A percentile compares a stretch with the other conserved stretches of the same genome.
Evolutionary conservation across 1,140 invertebrate genomes (phyloP).

Genomic region (Scaptomyza montana): DNA sequence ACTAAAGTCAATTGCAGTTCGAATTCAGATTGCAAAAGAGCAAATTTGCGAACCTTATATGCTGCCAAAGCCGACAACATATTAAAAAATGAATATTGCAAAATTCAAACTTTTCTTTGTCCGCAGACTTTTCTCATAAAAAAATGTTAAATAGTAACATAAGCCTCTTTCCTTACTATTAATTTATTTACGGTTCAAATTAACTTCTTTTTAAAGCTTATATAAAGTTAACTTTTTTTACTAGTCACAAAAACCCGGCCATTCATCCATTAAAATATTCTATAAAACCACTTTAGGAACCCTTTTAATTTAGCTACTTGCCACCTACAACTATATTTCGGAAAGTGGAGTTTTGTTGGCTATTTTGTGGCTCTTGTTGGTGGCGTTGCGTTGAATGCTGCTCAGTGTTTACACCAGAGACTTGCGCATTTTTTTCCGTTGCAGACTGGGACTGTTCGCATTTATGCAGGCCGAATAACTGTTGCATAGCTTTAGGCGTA

Average conservation of each 20-base stretch:
- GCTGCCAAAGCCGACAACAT: background rate
- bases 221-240: background rate
- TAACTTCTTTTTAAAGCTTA: background rate
- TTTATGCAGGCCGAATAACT: constrained; percentile 23
- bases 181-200: too few relatives aligned
- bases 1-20: constrained; percentile 6
- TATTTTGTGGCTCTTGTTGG: constrained; percentile 5
- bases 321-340: background rate
- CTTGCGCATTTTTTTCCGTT: constrained; percentile 3
- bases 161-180: too few relatives aligned
- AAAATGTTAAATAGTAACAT: too few relatives aligned
- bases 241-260: too few relatives aligned
- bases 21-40: background rate
- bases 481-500: constrained; percentile 35
- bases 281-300: constrained; percentile 19
- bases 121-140: too few relatives aligned
- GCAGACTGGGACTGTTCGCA: constrained; percentile 9
- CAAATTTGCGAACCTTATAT: background rate
- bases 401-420: constrained; percentile 38
- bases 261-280: constrained; percentile 14
- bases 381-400: constrained; percentile 15
- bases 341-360: constrained; percentile 3
- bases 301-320: constrained; percentile 30
- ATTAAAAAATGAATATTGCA: background rate
- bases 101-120: too few relatives aligned